These are phyloP conservation scores for Nowickia ferox DNA, from an alignment of 2,888 invertebrate genomes.

Conservation along the genomic window DNA sequence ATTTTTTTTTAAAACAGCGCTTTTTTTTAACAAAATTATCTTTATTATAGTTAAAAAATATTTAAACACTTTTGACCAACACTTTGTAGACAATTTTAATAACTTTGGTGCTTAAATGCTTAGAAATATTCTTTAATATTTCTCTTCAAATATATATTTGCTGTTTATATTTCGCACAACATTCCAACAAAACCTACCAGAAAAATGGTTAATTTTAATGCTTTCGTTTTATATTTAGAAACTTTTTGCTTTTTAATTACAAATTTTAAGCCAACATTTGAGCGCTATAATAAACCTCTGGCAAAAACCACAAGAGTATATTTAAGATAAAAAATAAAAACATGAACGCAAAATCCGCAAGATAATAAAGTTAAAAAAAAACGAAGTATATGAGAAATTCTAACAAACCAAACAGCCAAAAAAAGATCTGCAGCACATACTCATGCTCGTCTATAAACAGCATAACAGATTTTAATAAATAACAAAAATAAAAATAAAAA, in stretches of 20 bases:
- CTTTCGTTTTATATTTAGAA: slow-evolving; percentile 31
- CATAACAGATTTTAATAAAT: neutral
- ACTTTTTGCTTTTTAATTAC: slow-evolving; percentile 28
- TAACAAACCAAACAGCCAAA: slow-evolving; percentile 33
- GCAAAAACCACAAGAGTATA: slow-evolving; percentile 64
- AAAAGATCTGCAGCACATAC: slow-evolving; percentile 35
- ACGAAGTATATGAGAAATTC: slow-evolving; percentile 28
- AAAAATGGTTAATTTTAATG: slow-evolving; percentile 28
- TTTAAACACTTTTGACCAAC: neutral
- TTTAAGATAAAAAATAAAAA: slow-evolving; percentile 51
- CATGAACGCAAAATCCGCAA: slow-evolving; percentile 62
- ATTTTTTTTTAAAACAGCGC: no score
- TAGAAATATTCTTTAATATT: neutral
- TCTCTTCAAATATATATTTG: neutral
- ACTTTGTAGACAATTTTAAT: neutral
- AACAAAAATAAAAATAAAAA: neutral
- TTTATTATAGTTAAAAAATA: neutral
- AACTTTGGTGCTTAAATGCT: neutral
- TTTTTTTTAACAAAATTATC: no score
- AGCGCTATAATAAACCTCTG: slow-evolving; percentile 52
- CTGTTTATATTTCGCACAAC: neutral
- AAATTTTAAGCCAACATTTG: slow-evolving; percentile 36
- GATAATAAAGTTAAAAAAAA: slow-evolving; percentile 56
- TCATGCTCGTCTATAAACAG: neutral
- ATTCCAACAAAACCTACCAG: neutral